A percentile compares a stretch with the other conserved stretches of the same genome.
phyloP scores from a whole-genome alignment of 2,797 vertebrate species.

The Microhierax caerulescens region DNA sequence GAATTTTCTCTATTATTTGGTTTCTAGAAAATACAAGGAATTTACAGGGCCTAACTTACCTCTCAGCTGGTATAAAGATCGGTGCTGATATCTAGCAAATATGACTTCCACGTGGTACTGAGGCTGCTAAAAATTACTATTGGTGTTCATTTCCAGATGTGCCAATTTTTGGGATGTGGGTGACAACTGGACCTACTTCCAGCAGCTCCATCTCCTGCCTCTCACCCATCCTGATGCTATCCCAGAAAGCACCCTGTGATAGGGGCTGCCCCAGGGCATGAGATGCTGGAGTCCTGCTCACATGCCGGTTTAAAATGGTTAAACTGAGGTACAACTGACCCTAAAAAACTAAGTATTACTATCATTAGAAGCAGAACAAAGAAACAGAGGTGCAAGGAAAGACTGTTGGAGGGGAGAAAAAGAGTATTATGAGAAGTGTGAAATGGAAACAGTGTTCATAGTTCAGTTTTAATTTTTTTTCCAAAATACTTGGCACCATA shows the following conservation, averaged over 20 bases:
- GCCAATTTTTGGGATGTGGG: not conserved
- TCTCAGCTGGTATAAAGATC: not conserved
- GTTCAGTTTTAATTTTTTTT: not conserved
- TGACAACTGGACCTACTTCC: not conserved
- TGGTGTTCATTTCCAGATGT: not conserved
- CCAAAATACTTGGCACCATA: not conserved
- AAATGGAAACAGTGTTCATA: not conserved
- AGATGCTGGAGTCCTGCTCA: not conserved
- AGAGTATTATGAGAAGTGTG: not conserved
- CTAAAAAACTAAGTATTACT: not conserved
- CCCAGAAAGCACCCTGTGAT: accelerated
- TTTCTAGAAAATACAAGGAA: not conserved
- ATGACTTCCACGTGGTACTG: accelerated
- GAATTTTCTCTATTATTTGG: not conserved
- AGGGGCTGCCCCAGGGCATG: not conserved
- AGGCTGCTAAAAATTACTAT: not conserved
- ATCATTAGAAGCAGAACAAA: not conserved
- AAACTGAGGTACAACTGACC: not conserved
- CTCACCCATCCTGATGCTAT: accelerated
- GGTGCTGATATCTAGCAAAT: not conserved
- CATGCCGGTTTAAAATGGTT: not conserved
- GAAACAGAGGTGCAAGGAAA: not conserved
- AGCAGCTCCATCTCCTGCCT: not conserved
- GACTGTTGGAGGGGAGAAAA: not conserved
- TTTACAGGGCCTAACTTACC: not conserved